Evolutionary conservation across 1,140 invertebrate genomes (phyloP).

Genomic region (Pantala flavescens): DNA sequence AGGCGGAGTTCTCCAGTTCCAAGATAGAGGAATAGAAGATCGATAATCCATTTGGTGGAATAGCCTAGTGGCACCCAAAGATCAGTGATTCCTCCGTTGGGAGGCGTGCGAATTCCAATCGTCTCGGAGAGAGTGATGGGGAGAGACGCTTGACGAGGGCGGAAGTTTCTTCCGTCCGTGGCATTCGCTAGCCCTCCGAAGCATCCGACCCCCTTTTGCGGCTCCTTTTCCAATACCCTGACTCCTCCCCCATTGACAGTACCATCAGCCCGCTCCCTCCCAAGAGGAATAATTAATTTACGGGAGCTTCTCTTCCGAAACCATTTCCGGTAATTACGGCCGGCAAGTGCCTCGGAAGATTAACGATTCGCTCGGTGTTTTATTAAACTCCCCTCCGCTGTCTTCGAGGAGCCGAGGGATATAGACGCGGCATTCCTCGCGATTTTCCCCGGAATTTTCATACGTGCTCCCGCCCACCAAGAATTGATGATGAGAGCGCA

Average conservation of each 20-base stretch:
- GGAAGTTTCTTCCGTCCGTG: background rate
- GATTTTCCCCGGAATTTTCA: background rate
- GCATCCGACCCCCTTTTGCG: background rate
- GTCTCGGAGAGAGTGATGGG: background rate
- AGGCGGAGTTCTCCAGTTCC: no score
- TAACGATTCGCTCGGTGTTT: background rate
- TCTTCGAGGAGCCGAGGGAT: background rate
- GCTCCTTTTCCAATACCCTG: background rate
- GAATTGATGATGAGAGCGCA: constrained; percentile 1
- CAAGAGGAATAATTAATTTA: constrained; percentile 4
- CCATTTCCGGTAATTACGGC: constrained; percentile 7
- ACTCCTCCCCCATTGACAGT: background rate
- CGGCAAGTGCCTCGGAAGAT: background rate
- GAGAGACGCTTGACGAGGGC: background rate
- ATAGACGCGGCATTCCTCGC: background rate
- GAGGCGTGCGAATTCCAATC: background rate
- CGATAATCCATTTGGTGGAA: no score
- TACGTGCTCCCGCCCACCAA: background rate
- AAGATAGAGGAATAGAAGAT: no score
- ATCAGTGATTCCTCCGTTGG: background rate
- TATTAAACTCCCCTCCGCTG: background rate
- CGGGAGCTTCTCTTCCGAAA: background rate
- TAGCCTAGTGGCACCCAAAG: no score
- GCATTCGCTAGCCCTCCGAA: background rate
- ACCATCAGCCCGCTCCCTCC: background rate